Base-by-base conservation (phyloP, 2,113 vertebrate species). In the Budorcas taxicolor region DNA sequence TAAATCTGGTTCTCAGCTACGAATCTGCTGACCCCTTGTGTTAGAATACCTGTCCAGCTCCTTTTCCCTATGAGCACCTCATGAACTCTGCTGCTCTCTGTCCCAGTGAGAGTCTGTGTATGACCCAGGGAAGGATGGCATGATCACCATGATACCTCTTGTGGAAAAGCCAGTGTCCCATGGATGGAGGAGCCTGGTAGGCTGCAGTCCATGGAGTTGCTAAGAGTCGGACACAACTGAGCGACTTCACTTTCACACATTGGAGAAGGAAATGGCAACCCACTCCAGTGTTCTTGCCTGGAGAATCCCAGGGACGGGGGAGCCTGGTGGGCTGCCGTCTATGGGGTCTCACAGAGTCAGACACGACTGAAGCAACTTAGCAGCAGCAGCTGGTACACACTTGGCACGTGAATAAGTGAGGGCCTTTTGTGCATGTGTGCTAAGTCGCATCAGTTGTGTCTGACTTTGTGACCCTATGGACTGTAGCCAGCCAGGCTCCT, bases 81-180 rank as follows among this genome's bases (percentile, higher is more conserved):
- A 67, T 17, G 11, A 40, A 45, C 45, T 78, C 16, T 47, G 8
- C 14, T 29, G 14, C 13, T 60, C 27, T 80, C 8, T 71, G 50
- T 7, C 16, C 7, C 25, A 31, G 2, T 1, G 29, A 7, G 10
- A 62, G 2, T 58, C 40, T 84, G 25, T 7, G 6, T 1, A 25
- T 17, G 33, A 31, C 2, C 13, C 13, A 78, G 15, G 27, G 4
- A 36, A 90, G 50, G 6, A 2, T 52, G 27, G n/a, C 1, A 9
- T 50, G 14, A 27, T 19, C 19, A 19, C 55, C 29, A 4, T 53
- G 25, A 50, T 8, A 11, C 47, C 7, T 82, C 23, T 64, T 23
- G 5, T n/a, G 6, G 33, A 60, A 13, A 10, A 67, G 27, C 21
- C 2, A 62, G 1, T 19, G 7, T n/a, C 43, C 47, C 47, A 50